Evolutionary conservation across 2,113 vertebrate species (phyloP), one percentile per base, ranked within the genome.

Genomic region (Pedionomus torquatus): DNA sequence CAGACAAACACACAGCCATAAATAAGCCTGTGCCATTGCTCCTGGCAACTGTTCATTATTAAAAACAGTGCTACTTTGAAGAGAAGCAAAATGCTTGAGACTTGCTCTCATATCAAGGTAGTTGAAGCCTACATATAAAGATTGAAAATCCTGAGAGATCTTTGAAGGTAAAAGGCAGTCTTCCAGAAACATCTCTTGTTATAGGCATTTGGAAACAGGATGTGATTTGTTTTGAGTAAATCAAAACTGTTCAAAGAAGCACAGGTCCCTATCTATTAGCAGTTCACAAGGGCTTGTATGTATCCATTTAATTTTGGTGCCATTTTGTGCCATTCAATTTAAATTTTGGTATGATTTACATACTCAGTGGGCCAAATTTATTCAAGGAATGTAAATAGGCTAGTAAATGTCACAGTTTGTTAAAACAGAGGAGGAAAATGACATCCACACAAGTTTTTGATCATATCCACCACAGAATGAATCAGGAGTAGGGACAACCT

Each of bases 31-130:
- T 89, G 57, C 48, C 55, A 88, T 81, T 97, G 83, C 90, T 95
- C 33, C 55, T 94, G 88, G 92, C 90, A 93, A 63, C 68, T 68
- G 12, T 90, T 93, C 76, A 83, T 93, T 97, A 96, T 88, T 94
- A 93, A 95, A 96, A 96, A 81, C 55, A 93, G 25, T 60, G 43
- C 3, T 58, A 3, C 43, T 93, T 43, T 55, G 81, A 91, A 88
- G 28, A 66, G 33, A 87, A 72, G 30, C 13, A 77, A 82, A 95
- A 81, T 68, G 11, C 33, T 82, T 35, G 23, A 95, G 80, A 93
- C 11, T 16, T 83, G 26, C 4, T 95, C 46, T 86, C 76, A 10
- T 75, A 31, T 48, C 78, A 78, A 92, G 13, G 51, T 44, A 75
- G 78, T 17, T 8, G 79, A 94, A 89, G 33, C 25, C 9, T 93